Base-by-base conservation (phyloP, 2,113 vertebrate species). In the Thymallus thymallus region DNA sequence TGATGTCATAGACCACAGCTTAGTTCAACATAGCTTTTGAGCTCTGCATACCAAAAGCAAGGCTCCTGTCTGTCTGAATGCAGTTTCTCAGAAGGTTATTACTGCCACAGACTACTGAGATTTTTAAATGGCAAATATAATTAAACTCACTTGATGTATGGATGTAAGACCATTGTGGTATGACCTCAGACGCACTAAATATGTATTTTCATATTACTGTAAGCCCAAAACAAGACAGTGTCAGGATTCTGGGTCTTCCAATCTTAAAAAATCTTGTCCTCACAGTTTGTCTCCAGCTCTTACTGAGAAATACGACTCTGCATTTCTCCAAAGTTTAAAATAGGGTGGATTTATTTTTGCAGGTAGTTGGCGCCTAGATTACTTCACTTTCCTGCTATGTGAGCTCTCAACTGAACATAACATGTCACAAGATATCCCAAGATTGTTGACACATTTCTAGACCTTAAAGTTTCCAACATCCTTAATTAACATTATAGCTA, bases 351-450 rank as follows among this genome's bases (percentile, higher is more conserved):
- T 91, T 92, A 92, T 92, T 90, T 92, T 89, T 78, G 80, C 82
- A 82, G 82, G 78, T 77, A 62, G 74, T 80, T 81, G 88, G 87
- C 83, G 86, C 89, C 88, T 74, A 74, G 83, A 87, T 93, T 86
- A 91, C 80, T 91, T 93, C 84, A 88, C 89, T 90, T 90, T 89
- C 89, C 80, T 91, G 81, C 91, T 85, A 91, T 82, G 69, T 87
- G 86, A 93, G 83, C 85, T 77, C 75, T 72, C 41, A 68, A 29
- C 67, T 84, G 76, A 80, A 71, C 79, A 67, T 77, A 23, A 80
- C 69, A 46, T 75, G 73, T 90, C 87, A 87, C 73, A 76, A 76
- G 79, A 89, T 85, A 86, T 66, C 73, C 73, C 63, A 45, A 30
- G 74, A 84, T 88, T 88, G 74, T 86, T 71, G 85, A 71, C 74